Base-by-base conservation (phyloP, 1,140 invertebrate genomes). In the Ceratina calcarata region DNA sequence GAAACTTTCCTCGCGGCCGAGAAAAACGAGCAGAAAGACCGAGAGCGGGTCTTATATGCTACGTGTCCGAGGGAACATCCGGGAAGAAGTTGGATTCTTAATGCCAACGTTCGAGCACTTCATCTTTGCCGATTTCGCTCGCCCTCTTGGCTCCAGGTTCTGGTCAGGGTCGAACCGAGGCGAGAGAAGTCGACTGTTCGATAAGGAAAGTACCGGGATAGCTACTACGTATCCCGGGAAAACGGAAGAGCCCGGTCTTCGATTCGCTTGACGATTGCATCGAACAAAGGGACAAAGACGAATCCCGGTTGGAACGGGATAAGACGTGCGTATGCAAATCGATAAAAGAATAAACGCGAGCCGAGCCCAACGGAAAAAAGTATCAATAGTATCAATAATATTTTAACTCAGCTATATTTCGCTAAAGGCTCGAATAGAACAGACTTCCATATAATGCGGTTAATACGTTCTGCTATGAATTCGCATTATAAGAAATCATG, bases 1-100 rank as follows among this genome's bases (percentile, higher is more conserved):
- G 78, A 86, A 86, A 66, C 84, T 85, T 85, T 53, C 18, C 24
- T 22, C 13, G 12, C n/a, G 49, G 49, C 55, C 72, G 73, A 80
- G 80, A 83, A 75, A 86, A 84, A 79, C 68, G 79, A 75, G 37
- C 37, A 45, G n/a, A 64, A 51, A 13, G 45, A 2, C 68, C 72
- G 51, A 45, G 32, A 32, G 60, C 55, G 77, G 24, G 65, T 76
- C 55, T 51, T 45, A 32, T 66, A 27, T 55, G 64, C 51, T 85
- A 86, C 85, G 80, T 80, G 77, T 83, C 84, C 81, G 77, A 83
- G 70, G 53, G 68, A 79, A 83, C 72, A 66, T 73, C 62, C 81
- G 45, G 20, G 22, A 76, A 60, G 80, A 85, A 86, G 83, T 85
- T 82, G 64, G 83, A 70, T 71, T 85, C 72, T 85, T 86, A 86